These are phyloP conservation scores for Hystrix brachyura DNA, from an alignment of 2,113 vertebrate species.

Conservation along the genomic window DNA sequence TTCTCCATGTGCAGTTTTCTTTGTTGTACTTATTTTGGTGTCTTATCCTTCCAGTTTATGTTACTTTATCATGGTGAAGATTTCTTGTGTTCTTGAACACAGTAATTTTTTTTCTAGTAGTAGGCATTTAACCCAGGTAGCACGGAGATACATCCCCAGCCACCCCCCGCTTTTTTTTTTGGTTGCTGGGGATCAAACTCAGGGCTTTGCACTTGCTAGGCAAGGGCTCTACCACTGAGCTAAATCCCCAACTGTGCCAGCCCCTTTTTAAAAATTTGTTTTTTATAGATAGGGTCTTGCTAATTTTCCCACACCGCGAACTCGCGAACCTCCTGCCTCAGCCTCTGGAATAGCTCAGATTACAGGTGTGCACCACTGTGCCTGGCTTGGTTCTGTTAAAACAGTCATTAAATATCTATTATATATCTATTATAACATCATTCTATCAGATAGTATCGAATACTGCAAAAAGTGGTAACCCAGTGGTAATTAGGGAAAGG, in stretches of 20 bases:
- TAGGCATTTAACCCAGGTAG: not conserved
- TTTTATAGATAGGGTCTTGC: not conserved
- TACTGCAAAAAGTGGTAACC: no score
- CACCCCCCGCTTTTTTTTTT: no score
- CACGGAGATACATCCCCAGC: not conserved
- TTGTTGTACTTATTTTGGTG: not conserved
- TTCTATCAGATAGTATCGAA: not conserved
- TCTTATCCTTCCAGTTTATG: not conserved
- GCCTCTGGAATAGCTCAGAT: not conserved
- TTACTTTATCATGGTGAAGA: not conserved
- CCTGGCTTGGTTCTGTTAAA: not conserved
- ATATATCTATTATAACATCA: rapidly evolving
- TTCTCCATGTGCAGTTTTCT: not conserved
- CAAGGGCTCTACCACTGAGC: no score
- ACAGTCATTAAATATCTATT: no score
- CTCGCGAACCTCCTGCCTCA: not conserved
- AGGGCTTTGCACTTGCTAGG: no score
- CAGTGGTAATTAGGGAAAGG: not conserved
- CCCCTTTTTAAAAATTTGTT: not conserved
- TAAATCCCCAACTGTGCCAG: not conserved
- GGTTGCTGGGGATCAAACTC: no score
- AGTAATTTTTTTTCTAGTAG: not conserved
- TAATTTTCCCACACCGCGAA: not conserved
- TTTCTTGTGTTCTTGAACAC: not conserved
- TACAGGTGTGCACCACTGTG: not conserved